Evolutionary conservation across 2,888 invertebrate species (phyloP), one percentile per base, ranked within the genome.

Genomic region (Daptonema setosum): DNA sequence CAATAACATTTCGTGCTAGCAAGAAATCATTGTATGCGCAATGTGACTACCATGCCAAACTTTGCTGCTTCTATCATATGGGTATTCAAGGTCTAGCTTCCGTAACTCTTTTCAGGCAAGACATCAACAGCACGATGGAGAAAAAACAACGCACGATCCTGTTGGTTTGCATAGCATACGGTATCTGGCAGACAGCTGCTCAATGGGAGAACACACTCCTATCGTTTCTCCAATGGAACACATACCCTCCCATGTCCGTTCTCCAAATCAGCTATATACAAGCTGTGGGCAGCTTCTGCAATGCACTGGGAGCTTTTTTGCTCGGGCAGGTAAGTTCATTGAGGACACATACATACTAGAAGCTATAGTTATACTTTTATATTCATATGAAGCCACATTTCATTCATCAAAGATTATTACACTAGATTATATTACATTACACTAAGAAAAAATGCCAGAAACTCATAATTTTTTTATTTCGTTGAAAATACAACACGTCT

Each of bases 151-250:
- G 66, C 29, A 41, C 28, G 25, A 2, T 54, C 8, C 61, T 68
- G 62, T 54, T 60, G 45, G 60, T 65, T 1, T 67, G 66, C 60
- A 60, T 67, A 28, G 67, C 68, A 54, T 69, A 65, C 62, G 64
- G 64, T 51, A 56, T 69, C 28, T 68, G 68, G 68, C 67, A 68
- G 60, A 62, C 67, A 54, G 67, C 66, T 14, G 67, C 67, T 20
- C 67, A 69, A 56, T 69, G 68, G 68, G 67, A 67, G 20, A 66
- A 65, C 28, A 68, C 68, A 1, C 61, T 68, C 24, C 58, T 68
- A 30, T 65, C 68, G 20, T 69, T 68, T 60, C 61, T 68, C 2
- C 68, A 69, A 60, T 68, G 68, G 68, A 66, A 69, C 60, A 68
- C 68, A 24, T 61, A 55, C 26, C 64, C 65, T 55, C 28, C 45